These are phyloP conservation scores for Phenganax stokvisi DNA, from an alignment of 92 coral and sea anemone species.

Conservation along the genomic window DNA sequence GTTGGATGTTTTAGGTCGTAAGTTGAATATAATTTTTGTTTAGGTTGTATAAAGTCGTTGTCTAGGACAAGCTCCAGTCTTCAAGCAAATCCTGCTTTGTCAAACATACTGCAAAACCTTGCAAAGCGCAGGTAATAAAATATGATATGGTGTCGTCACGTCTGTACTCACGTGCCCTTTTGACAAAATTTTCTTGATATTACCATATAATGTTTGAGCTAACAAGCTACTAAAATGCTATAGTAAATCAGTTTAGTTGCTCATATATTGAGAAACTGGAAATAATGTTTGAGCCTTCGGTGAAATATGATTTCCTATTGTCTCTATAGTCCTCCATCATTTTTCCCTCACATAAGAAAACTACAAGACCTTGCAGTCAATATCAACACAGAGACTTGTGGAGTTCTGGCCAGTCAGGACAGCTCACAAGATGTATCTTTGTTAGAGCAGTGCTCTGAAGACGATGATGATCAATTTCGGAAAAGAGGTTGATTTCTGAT, in stretches of 20 bases:
- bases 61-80: slow-evolving; percentile 16
- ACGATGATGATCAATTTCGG: slow-evolving; percentile 42
- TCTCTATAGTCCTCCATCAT: slow-evolving; percentile 19
- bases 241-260: too few relatives aligned
- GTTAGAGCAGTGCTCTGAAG: slow-evolving; percentile 24
- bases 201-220: too few relatives aligned
- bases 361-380: slow-evolving; percentile 26
- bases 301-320: background rate
- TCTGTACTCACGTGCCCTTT: background rate
- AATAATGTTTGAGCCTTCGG: too few relatives aligned
- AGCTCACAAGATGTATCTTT: slow-evolving; percentile 12
- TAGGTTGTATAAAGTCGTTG: slow-evolving; percentile 16
- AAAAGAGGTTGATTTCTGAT: slow-evolving; percentile 18
- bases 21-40: background rate
- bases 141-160: background rate
- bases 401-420: slow-evolving; percentile 1
- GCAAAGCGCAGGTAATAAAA: slow-evolving; percentile 16
- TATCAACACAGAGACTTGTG: background rate
- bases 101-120: slow-evolving; percentile 17
- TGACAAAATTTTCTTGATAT: background rate
- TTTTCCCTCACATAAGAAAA: slow-evolving; percentile 5
- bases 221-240: too few relatives aligned
- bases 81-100: slow-evolving; percentile 22
- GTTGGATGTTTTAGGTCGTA: background rate
- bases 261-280: too few relatives aligned